These are phyloP conservation scores for Chaetogeoica ovagalla DNA, from an alignment of 2,888 invertebrate genomes.

Conservation along the genomic window DNA sequence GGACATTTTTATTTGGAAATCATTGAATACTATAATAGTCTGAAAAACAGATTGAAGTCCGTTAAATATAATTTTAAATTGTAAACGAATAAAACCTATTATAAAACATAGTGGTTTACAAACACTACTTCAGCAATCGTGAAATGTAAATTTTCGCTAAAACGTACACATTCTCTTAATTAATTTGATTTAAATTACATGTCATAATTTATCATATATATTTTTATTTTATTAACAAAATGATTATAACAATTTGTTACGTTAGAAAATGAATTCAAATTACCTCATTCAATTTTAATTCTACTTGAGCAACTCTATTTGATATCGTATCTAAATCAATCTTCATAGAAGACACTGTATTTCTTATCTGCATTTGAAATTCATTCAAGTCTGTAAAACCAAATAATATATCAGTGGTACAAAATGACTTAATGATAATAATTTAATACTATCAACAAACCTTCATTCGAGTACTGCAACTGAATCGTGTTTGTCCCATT, in stretches of 20 bases:
- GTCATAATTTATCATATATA: too few relatives aligned
- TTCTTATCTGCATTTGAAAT: slow-evolving; percentile 34
- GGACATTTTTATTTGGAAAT: too few relatives aligned
- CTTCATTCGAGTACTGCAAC: not conserved
- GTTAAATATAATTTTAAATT: too few relatives aligned
- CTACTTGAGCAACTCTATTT: slow-evolving; percentile 17
- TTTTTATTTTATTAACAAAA: too few relatives aligned
- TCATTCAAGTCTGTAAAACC: slow-evolving; percentile 15
- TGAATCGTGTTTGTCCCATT: not conserved
- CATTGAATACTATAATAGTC: too few relatives aligned
- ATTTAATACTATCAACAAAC: not conserved
- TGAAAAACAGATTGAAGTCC: too few relatives aligned
- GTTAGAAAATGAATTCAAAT: not conserved
- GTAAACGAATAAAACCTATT: too few relatives aligned
- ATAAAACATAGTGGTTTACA: too few relatives aligned
- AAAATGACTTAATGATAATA: not conserved
- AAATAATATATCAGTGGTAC: not conserved
- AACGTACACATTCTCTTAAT: too few relatives aligned
- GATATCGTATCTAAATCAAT: slow-evolving; percentile 14
- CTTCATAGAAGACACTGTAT: slow-evolving; percentile 8
- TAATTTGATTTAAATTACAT: too few relatives aligned
- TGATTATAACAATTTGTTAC: not conserved
- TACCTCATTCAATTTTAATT: slow-evolving; percentile 37
- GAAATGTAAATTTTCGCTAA: too few relatives aligned
- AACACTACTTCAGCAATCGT: too few relatives aligned